Base-by-base conservation (phyloP, 92 coral and sea anemone species). In the Galaxea fascicularis region DNA sequence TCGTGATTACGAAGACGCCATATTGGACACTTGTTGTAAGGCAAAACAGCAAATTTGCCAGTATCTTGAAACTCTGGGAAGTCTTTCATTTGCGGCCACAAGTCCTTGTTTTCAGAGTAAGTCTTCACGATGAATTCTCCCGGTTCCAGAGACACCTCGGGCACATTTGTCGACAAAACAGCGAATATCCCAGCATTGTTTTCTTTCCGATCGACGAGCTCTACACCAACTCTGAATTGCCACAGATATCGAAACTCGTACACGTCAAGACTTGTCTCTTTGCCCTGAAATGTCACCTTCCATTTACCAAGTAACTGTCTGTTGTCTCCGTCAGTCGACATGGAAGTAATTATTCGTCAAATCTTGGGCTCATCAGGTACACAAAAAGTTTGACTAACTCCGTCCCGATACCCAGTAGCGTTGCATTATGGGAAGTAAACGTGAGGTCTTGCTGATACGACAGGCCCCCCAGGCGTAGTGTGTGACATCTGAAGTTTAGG, bases 21-120 rank as follows among this genome's bases (percentile, higher is more conserved):
- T 46, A 91, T 81, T 22, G 95, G 92, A 70, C 89, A 91, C 39
- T 77, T 51, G 54, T 67, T 73, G 3, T 27, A 29, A 7, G 81
- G 82, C 39, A 76, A 77, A 22, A 24, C 21, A 3, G 84, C 84
- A 54, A 41, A 65, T 39, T 76, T 84, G 0, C 79, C 79, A 31
- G 95, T 91, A 72, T 79, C 81, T 46, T 91, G 82, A 62, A 91
- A 91, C 41, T 88, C 92, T 18, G 95, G 95, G 60, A 91, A 91
- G n/a, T 45, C 87, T 56, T 53, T 65, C 90, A 91, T 53, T 80
- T 91, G 87, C 20, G 27, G 76, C 90, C 89, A 79, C 53, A 77
- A 29, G 45, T 88, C 85, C 73, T 81, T 85, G 82, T 71, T 84
- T 28, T 91, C 85, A 24, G 80, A 74, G 75, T 56, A 84, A 13